Conservation (phyloP, 2,888 invertebrate species). For the Ischnus inquisitorius region DNA sequence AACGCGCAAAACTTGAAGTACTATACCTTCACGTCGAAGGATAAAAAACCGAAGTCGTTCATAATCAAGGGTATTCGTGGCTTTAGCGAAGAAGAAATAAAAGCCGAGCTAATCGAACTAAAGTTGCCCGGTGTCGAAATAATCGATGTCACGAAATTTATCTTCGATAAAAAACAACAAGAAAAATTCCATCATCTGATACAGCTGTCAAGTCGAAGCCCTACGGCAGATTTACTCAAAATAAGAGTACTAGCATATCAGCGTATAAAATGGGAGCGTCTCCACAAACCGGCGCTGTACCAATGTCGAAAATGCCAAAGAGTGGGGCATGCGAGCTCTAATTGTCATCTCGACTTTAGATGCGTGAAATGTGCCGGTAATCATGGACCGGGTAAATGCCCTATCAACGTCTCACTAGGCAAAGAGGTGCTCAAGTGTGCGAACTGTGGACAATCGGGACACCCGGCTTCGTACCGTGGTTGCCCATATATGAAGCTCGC, state of each 20-base stretch:
- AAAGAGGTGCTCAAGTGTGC: constrained; percentile 7
- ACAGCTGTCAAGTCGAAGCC: constrained; percentile 36
- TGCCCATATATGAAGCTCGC: constrained; percentile 21
- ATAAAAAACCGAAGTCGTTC: not conserved
- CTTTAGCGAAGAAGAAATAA: not conserved
- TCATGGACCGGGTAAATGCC: constrained; percentile 35
- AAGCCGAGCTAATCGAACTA: not conserved
- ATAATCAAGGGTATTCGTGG: not conserved
- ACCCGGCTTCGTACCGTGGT: constrained; percentile 34
- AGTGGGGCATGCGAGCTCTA: constrained; percentile 38
- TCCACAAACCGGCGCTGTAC: constrained; percentile 22
- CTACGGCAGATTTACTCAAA: constrained; percentile 12
- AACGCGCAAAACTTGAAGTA: not conserved
- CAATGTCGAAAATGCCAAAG: constrained; percentile 54
- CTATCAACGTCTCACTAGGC: not conserved
- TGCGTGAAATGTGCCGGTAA: constrained; percentile 44
- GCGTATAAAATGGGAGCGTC: constrained; percentile 35
- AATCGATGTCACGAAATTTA: not conserved
- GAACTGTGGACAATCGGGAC: not conserved
- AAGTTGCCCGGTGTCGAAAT: constrained; percentile 16
- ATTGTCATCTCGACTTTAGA: constrained; percentile 36
- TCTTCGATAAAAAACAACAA: constrained; percentile 18
- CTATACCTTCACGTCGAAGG: not conserved
- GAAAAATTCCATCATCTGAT: constrained; percentile 20
- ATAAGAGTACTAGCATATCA: constrained; percentile 29